Evolutionary conservation across 2,888 invertebrate genomes (phyloP).

Genomic region (Cylloceria caligata): DNA sequence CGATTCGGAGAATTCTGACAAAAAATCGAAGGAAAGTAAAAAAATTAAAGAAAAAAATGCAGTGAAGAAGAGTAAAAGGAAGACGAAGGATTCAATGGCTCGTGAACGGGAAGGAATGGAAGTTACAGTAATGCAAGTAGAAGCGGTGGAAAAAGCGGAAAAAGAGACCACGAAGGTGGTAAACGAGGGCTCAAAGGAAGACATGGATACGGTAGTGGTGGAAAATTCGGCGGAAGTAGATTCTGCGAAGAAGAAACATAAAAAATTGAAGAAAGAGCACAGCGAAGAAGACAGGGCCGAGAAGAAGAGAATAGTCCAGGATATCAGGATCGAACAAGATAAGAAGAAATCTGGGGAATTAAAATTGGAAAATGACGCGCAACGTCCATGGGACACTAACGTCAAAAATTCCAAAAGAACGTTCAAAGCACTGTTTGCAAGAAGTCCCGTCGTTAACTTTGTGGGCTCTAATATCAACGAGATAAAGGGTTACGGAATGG

Average conservation of each 20-base stretch:
- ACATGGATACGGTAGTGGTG: slow-evolving; percentile 48
- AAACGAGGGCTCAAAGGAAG: slow-evolving; percentile 57
- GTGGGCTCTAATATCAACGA: slow-evolving; percentile 80
- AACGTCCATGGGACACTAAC: slow-evolving; percentile 61
- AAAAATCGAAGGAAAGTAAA: slow-evolving; percentile 30
- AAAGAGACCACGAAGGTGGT: slow-evolving; percentile 49
- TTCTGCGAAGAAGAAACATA: slow-evolving; percentile 66
- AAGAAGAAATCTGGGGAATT: slow-evolving; percentile 18
- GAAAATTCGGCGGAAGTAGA: slow-evolving; percentile 47
- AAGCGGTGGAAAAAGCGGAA: background rate
- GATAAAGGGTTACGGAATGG: slow-evolving; percentile 79
- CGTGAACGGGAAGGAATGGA: slow-evolving; percentile 27
- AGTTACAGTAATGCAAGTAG: background rate
- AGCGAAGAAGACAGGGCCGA: slow-evolving; percentile 32
- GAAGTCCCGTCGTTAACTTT: slow-evolving; percentile 76
- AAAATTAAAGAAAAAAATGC: slow-evolving; percentile 5
- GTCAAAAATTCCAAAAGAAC: slow-evolving; percentile 72
- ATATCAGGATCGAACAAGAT: slow-evolving; percentile 12
- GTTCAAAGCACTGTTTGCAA: slow-evolving; percentile 76
- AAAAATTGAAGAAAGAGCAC: slow-evolving; percentile 49
- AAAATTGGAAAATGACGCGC: slow-evolving; percentile 16
- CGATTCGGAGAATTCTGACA: slow-evolving; percentile 8
- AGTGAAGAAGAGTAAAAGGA: slow-evolving; percentile 16
- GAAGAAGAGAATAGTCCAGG: slow-evolving; percentile 31
- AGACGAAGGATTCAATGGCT: slow-evolving; percentile 8